Evolutionary conservation across 1,140 invertebrate genomes (phyloP), one percentile per base, ranked within the genome.

Genomic region (Phymastichus coffea): DNA sequence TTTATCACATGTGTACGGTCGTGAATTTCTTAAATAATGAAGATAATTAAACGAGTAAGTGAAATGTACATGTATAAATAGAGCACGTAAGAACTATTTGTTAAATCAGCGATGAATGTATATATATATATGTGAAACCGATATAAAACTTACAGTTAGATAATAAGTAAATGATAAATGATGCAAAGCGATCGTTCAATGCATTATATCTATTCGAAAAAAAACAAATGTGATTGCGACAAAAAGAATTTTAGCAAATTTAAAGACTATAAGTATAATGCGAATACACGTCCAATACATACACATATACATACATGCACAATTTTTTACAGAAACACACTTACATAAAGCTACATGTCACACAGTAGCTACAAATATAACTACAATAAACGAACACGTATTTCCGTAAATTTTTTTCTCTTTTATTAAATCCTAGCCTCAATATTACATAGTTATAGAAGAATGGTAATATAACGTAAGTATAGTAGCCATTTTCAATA

Each of bases 311-410:
- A 64, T 62, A 68, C 63, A 64, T 58, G 58, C 53, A 67, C 52
- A 44, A n/a, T n/a, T n/a, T n/a, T n/a, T n/a, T n/a, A 63, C 37
- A 67, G 46, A n/a, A n/a, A n/a, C n/a, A n/a, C n/a, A n/a, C n/a
- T n/a, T n/a, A 57, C 47, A 56, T 33, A 52, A 46, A 67, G 57
- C 67, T 65, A 72, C 64, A 63, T 63, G 66, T 69, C 70, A 70
- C 65, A 66, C 75, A 70, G 68, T 70, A 68, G 75, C 69, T 77
- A 79, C 76, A 77, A 78, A 79, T 76, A 77, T 72, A 70, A 78
- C 75, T 77, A 77, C 73, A 79, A 79, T 79, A 77, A 79, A 79
- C 76, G 72, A 78, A 70, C 76, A 77, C 73, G 76, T 79, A 79
- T 79, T 79, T 79, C 76, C 74, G 74, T 79, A 79, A 40, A 61